Conservation (phyloP, 2,113 vertebrate species). For the Xenotilapia leptura region DNA sequence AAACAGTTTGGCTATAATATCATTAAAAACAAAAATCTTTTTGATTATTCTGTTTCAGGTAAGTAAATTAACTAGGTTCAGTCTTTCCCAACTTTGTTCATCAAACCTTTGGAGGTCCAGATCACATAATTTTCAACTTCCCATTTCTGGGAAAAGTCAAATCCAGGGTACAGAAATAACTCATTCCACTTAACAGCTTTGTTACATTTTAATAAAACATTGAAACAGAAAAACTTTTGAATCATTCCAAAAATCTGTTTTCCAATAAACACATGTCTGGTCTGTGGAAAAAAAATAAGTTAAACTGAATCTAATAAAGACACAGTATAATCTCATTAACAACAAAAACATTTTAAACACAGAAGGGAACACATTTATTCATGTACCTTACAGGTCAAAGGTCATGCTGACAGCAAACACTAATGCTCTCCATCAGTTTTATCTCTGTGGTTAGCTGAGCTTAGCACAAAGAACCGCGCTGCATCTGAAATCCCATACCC, state of each 20-base stretch:
- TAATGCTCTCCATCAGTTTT: neutral
- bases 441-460: neutral
- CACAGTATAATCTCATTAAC: neutral
- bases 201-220: neutral
- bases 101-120: neutral
- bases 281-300: neutral
- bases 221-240: neutral
- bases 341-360: neutral
- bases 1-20: neutral
- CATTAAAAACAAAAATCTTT: neutral
- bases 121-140: neutral
- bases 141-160: neutral
- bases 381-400: neutral
- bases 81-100: neutral
- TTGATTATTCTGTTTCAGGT: neutral
- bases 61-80: neutral
- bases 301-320: neutral
- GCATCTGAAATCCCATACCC: neutral
- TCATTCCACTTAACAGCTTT: neutral
- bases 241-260: neutral
- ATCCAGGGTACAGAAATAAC: neutral
- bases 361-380: neutral
- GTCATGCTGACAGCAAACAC: neutral
- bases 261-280: neutral
- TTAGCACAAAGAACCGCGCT: neutral